Evolutionary conservation across 2,797 vertebrate species (phyloP), one percentile per base, ranked within the genome.

Genomic region (Crenichthys baileyi): DNA sequence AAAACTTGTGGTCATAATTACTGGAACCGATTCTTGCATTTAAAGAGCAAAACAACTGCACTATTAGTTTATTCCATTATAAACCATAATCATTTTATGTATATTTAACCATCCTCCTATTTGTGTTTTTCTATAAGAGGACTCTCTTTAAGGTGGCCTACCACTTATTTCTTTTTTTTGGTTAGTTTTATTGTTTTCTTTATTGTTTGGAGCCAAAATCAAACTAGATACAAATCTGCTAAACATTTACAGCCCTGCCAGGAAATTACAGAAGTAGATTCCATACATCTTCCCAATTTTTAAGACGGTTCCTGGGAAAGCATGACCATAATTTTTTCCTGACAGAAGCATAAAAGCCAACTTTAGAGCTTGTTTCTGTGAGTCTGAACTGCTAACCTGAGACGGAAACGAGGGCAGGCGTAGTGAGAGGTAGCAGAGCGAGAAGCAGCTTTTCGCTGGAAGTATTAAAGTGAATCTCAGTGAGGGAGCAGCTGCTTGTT

Each of bases 401-500:
- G 67, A 63, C 31, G 16, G 76, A 68, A 68, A 86, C 56, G 77
- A 76, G 83, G 73, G 72, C 16, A 0, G 73, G 56, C 26, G 0
- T 4, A 4, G 55, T 1, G 36, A 61, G 75, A 4, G 1, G 51
- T 0, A 44, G 22, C 36, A 2, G 79, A 86, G 80, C 12, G 18
- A 70, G 71, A 20, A 31, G 1, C 81, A 53, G 83, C 78, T 70
- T 76, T 36, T 76, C 75, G 74, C 67, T 85, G 68, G 81, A 85
- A 85, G 88, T 73, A 56, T 58, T 26, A 68, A 31, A 82, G 79
- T n/a, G 78, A 73, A 74, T 77, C 63, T 60, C 0, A 12, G 79
- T 71, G 83, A 81, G 70, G 75, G 55, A 88, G 84, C 89, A 79
- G 87, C 88, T 90, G 88, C 82, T 82, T 0, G 29, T 84, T 87